phyloP scores from a whole-genome alignment of 2,797 vertebrate species.

The Labroides dimidiatus region DNA sequence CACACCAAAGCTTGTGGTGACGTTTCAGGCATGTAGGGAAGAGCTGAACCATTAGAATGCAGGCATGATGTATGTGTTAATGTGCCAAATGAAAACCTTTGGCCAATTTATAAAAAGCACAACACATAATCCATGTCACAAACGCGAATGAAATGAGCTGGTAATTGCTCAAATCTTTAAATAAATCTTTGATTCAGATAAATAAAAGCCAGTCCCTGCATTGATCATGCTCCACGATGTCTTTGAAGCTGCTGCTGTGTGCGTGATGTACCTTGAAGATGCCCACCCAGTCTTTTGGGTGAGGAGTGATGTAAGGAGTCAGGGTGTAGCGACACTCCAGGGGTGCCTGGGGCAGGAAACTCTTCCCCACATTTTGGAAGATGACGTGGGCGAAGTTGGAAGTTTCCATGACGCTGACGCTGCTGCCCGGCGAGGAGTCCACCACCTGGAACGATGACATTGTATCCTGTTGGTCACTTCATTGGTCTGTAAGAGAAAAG shows the following conservation, averaged over 20 bases:
- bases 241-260: constrained; percentile 21
- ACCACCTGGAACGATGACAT: constrained; percentile 95
- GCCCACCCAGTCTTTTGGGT: constrained; percentile 98
- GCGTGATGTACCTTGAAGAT: constrained; percentile 93
- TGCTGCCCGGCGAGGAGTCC: constrained; percentile 83
- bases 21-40: constrained; percentile 50
- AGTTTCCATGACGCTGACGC: constrained; percentile 88
- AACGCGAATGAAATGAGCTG: constrained; percentile 40
- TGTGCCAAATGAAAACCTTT: constrained; percentile 51
- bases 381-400: constrained; percentile 99
- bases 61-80: constrained; percentile 59
- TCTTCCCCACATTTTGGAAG: constrained; percentile 98
- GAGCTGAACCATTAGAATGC: constrained; percentile 53
- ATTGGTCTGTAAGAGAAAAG: constrained; percentile 62
- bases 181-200: constrained; percentile 27
- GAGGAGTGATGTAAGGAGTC: constrained; percentile 92
- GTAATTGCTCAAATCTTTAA: constrained; percentile 14
- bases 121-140: constrained; percentile 53
- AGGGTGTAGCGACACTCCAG: constrained; percentile 96
- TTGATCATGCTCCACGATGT: constrained; percentile 5
- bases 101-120: constrained; percentile 57
- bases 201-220: constrained; percentile 16
- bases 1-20: constrained; percentile 73
- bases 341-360: constrained; percentile 94
- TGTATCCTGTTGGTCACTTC: constrained; percentile 72